Evolutionary conservation across 2,888 invertebrate genomes (phyloP), one percentile per base, ranked within the genome.

Genomic region (Molanna angustata): DNA sequence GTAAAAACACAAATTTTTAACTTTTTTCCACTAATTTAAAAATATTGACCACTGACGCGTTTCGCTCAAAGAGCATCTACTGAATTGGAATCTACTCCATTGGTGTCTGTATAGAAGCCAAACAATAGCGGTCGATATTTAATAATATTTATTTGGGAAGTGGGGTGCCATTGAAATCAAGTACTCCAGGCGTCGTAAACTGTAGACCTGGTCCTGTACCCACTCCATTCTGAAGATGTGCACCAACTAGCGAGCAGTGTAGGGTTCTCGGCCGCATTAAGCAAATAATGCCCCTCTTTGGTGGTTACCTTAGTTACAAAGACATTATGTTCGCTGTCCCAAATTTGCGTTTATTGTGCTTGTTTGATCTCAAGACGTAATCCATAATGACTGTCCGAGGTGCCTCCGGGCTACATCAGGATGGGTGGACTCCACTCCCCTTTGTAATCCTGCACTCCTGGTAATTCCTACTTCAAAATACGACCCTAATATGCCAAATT

Each of bases 341-440:
- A 50, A 58, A 58, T 58, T 58, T 58, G 58, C 52, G 58, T 56
- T 54, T 50, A 58, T 58, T 56, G 53, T 58, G 56, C 51, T 54
- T 58, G 58, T 58, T 58, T 58, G 58, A 58, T 58, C 58, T 52
- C 54, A 58, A 58, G 58, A 58, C 56, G 58, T 58, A 58, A 58
- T 58, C 58, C 58, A 49, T 58, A 58, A 58, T 58, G 58, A 58
- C 58, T 54, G 58, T 43, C 56, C 56, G 58, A 49, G 49, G 49
- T 49, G 56, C 54, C 56, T 31, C 22, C 13, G 45, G 54, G 57
- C 35, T 3, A 17, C n/a, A 21, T 18, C 35, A 18, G 43, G 53
- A 53, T 37, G 33, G 16, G 20, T 18, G 4, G 46, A 35, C 50
- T 31, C 22, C n/a, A 17, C 46, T 44, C 44, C 58, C 50, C 51